A percentile compares a stretch with the other conserved stretches of the same genome.
These are phyloP conservation scores for Anas acuta DNA, from an alignment of 2,797 vertebrate species.

Conservation along the genomic window DNA sequence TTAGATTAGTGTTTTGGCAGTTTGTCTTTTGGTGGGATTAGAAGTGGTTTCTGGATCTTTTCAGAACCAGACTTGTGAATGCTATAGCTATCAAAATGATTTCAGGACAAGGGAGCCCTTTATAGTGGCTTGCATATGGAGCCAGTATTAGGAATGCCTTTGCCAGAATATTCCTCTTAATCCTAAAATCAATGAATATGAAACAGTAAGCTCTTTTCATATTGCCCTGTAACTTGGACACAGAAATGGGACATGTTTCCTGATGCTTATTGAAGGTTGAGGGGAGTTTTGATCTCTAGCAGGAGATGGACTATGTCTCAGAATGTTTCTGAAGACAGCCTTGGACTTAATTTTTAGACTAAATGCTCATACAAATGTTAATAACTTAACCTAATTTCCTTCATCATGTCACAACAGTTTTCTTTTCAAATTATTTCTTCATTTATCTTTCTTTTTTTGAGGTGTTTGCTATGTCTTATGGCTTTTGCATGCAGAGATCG, in stretches of 20 bases:
- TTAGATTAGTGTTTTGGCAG: slow-evolving; percentile 13
- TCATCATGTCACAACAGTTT: too few species aligned
- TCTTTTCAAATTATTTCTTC: too few species aligned
- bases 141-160: neutral
- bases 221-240: neutral
- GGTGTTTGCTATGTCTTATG: too few species aligned
- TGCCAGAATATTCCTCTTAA: neutral
- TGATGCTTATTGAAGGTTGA: neutral
- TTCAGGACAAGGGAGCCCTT: neutral
- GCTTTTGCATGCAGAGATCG: neutral
- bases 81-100: neutral
- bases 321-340: neutral
- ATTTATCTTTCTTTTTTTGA: too few species aligned
- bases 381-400: neutral
- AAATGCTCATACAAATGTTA: neutral
- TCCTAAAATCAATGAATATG: neutral
- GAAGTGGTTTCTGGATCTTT: slow-evolving; percentile 32
- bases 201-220: neutral
- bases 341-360: neutral
- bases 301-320: neutral
- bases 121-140: neutral
- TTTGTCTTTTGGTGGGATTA: slow-evolving; percentile 37
- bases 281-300: neutral
- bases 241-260: neutral
- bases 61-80: slow-evolving; percentile 12